Conservation (phyloP, 2,888 invertebrate genomes). For the Eristalinus aeneus region DNA sequence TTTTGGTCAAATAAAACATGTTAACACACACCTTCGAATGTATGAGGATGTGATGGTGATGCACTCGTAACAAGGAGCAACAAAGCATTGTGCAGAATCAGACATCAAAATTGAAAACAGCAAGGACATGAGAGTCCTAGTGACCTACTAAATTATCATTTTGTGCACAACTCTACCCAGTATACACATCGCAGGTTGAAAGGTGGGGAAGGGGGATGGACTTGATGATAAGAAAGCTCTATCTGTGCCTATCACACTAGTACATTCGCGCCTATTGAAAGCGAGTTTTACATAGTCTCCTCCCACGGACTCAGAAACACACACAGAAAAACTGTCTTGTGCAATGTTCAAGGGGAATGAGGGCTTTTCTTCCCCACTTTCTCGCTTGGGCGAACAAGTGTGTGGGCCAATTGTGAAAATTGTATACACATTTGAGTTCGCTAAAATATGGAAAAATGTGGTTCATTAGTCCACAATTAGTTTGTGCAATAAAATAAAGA, state of each 20-base stretch:
- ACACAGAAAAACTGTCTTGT: background rate
- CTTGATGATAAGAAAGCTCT: slow-evolving; percentile 68
- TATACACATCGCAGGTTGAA: slow-evolving; percentile 38
- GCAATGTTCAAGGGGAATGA: slow-evolving; percentile 2
- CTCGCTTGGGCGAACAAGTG: slow-evolving; percentile 64
- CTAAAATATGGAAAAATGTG: background rate
- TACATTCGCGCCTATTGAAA: slow-evolving; percentile 6
- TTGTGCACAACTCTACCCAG: slow-evolving; percentile 44
- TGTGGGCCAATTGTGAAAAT: slow-evolving; percentile 48
- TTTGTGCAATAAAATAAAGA: too few species aligned
- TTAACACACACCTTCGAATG: background rate
- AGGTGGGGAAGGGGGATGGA: slow-evolving; percentile 12
- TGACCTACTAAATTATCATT: slow-evolving; percentile 78
- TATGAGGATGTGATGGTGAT: slow-evolving; percentile 1
- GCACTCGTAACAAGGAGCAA: slow-evolving; percentile 55
- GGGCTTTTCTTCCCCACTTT: slow-evolving; percentile 46
- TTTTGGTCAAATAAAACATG: slow-evolving; percentile 53
- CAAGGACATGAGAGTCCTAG: slow-evolving; percentile 79
- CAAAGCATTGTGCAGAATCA: slow-evolving; percentile 69
- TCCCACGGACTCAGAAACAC: background rate
- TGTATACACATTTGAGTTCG: slow-evolving; percentile 37
- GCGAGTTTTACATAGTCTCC: background rate
- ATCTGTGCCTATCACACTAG: background rate
- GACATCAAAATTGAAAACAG: slow-evolving; percentile 74
- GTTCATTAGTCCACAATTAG: too few species aligned